Evolutionary conservation across 2,797 vertebrate genomes (phyloP).

Genomic region (Pampus argenteus): DNA sequence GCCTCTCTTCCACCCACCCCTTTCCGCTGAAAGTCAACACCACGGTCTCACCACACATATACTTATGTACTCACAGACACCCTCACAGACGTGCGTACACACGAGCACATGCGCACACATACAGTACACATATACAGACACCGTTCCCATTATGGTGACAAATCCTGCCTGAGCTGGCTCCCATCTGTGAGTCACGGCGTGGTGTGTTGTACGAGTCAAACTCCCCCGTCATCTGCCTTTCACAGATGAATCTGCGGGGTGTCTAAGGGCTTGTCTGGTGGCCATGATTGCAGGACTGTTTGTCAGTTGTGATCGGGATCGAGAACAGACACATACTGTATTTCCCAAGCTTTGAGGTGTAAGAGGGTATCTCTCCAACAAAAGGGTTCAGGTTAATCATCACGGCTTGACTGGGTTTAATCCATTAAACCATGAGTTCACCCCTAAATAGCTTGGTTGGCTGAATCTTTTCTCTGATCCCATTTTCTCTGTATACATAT

Average conservation of each 20-base stretch:
- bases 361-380: conserved; percentile 40
- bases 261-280: conserved; percentile 66
- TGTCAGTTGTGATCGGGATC: conserved; percentile 11
- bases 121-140: conserved; percentile 56
- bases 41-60: conserved; percentile 70
- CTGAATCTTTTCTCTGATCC: conserved; percentile 69
- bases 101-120: conserved; percentile 41
- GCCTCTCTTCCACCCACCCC: conserved; percentile 75
- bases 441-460: conserved; percentile 51
- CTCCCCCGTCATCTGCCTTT: conserved; percentile 79
- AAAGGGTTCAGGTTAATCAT: conserved; percentile 73
- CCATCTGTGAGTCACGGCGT: conserved; percentile 80
- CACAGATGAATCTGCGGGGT: conserved; percentile 73
- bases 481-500: conserved; percentile 76
- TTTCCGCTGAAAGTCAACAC: conserved; percentile 75
- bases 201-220: conserved; percentile 74
- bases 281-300: conserved; percentile 40
- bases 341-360: conserved; percentile 43
- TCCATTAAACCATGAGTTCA: conserved; percentile 73
- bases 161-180: conserved; percentile 77
- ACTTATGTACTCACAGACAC: conserved; percentile 62
- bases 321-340: conserved; percentile 13
- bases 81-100: conserved; percentile 49
- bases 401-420: conserved; percentile 66
- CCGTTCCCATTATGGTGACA: conserved; percentile 79